A percentile compares a stretch with the other conserved stretches of the same genome.
phyloP scores from a whole-genome alignment of 2,888 invertebrate species.

The Acleris literana region DNA sequence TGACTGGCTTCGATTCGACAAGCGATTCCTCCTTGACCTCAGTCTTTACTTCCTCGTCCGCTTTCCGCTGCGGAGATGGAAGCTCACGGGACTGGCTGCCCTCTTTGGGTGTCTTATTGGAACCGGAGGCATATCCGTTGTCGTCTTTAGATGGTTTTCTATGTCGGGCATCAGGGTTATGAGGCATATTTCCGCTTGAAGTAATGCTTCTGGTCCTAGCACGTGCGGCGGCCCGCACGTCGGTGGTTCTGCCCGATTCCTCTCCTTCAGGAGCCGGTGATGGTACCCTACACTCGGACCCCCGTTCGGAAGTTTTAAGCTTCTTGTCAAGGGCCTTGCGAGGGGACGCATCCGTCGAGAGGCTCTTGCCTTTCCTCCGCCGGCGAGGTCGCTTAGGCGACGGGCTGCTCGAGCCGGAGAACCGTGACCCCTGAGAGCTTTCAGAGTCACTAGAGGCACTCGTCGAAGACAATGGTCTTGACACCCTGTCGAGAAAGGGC shows the following conservation, averaged over 20 bases:
- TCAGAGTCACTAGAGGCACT: constrained; percentile 86
- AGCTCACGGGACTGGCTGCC: constrained; percentile 83
- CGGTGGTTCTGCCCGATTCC: constrained; percentile 84
- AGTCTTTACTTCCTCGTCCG: constrained; percentile 83
- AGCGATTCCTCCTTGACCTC: constrained; percentile 68
- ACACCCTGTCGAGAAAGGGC: constrained; percentile 92
- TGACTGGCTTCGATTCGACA: constrained; percentile 58
- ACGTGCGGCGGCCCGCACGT: constrained; percentile 81
- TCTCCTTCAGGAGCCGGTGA: constrained; percentile 90
- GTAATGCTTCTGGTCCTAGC: constrained; percentile 87
- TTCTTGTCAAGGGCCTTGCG: constrained; percentile 90
- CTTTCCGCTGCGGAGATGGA: constrained; percentile 85
- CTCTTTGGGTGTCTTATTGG: constrained; percentile 83
- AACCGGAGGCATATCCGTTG: constrained; percentile 56
- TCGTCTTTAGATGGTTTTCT: constrained; percentile 78
- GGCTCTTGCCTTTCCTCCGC: constrained; percentile 69
- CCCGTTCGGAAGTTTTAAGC: constrained; percentile 93
- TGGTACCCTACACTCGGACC: constrained; percentile 88
- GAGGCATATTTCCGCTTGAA: constrained; percentile 87
- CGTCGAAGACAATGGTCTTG: constrained; percentile 86
- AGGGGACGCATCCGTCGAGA: constrained; percentile 66
- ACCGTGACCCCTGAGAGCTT: constrained; percentile 69
- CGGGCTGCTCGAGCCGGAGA: constrained; percentile 70
- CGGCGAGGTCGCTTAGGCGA: constrained; percentile 73
- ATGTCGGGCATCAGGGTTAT: constrained; percentile 82